Evolutionary conservation across 2,888 invertebrate species (phyloP), one percentile per base, ranked within the genome.

Genomic region (Nomada lathburiana): DNA sequence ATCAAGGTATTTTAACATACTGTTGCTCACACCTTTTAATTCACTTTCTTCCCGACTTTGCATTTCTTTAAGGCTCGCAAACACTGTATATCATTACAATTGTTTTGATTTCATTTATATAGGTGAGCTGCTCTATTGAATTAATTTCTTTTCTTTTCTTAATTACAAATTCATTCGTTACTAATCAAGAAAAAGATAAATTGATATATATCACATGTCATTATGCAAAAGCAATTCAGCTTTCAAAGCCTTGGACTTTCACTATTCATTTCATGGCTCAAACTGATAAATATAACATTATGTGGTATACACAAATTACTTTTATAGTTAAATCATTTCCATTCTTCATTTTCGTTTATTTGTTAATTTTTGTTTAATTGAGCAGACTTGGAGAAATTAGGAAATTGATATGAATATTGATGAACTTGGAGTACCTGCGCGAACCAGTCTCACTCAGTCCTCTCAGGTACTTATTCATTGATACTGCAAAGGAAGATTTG

Each of bases 321-420:
- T 55, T 60, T 36, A 80, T 16, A 29, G 29, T 64, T 36, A 76
- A 83, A 81, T 70, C 36, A 23, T 59, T 16, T 68, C 63, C 20
- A 13, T 52, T 18, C 7, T 13, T 23, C 7, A 2, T 60, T 23
- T 62, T 71, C 23, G 16, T 53, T 13, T 23, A 23, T 57, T 11
- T 57, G 26, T 26, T 55, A 16, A 42, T 4, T 42, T 69, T 71
- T 64, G 62, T 71, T 69, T 77, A 70, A 73, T 76, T 75, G 76
- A 82, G 67, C 80, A 63, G 82, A 63, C 57, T 80, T 83, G 77
- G 76, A 67, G 80, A 83, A 86, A 85, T 78, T 69, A 89, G 72
- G 74, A 82, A 83, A 88, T 88, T 90, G 86, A 90, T 89, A 89
- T 90, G 89, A 71, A 88, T 86, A 79, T 86, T 84, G 79, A 82